phyloP scores from a whole-genome alignment of 1,140 invertebrate species.

The Temnothorax nylanderi region DNA sequence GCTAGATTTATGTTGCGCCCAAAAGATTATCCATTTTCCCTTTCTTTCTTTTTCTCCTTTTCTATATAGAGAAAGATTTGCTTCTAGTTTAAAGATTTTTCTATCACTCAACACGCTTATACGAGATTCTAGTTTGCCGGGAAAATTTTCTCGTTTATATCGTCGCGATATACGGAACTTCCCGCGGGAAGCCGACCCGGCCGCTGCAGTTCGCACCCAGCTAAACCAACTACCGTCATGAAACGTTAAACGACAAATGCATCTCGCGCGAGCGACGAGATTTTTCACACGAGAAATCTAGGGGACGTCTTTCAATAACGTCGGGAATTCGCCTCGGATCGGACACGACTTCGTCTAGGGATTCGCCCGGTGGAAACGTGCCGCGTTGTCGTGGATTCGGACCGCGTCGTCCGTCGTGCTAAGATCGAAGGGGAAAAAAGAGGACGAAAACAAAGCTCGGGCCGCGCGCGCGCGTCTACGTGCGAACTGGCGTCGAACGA shows the following conservation, averaged over 20 bases:
- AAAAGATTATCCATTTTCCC: background rate
- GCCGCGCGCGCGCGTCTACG: constrained; percentile 38
- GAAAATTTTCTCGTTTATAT: constrained; percentile 7
- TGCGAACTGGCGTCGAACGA: constrained; percentile 61
- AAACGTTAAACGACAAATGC: constrained; percentile 45
- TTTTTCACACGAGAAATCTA: background rate
- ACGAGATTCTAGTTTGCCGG: background rate
- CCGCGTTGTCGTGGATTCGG: constrained; percentile 28
- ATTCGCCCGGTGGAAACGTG: constrained; percentile 30
- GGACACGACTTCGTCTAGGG: constrained; percentile 14
- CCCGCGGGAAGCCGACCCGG: constrained; percentile 4
- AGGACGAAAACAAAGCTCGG: constrained; percentile 55
- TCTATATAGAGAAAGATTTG: background rate
- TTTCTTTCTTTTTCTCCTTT: background rate
- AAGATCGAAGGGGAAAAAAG: constrained; percentile 42
- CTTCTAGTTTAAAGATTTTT: background rate
- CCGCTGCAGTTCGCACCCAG: background rate
- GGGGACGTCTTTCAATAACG: constrained; percentile 34
- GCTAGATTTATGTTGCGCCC: background rate
- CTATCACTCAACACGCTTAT: background rate
- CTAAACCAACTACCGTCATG: constrained; percentile 17
- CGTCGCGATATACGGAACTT: constrained; percentile 6
- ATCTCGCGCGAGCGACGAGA: background rate
- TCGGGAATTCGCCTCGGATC: background rate
- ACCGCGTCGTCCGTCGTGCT: constrained; percentile 27